Percentiles rank a stretch among this genome's conserved stretches.
phyloP scores from a whole-genome alignment of 2,797 vertebrate species.

The Erethizon dorsatum region DNA sequence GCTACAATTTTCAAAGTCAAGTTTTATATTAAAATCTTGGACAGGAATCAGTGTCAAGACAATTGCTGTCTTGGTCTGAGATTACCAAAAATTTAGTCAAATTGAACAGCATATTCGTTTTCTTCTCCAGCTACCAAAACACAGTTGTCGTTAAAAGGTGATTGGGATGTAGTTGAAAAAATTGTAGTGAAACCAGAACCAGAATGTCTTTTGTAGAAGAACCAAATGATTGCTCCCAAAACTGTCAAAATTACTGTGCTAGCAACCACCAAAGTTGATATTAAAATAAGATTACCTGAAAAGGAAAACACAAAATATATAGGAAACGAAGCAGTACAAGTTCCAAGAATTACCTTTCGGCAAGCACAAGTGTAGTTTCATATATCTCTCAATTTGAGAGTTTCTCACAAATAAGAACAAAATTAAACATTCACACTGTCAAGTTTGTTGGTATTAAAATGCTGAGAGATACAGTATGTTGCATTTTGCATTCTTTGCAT shows the following conservation, averaged over 20 bases:
- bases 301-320: slow-evolving; percentile 65
- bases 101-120: slow-evolving; percentile 86
- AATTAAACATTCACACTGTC: background rate
- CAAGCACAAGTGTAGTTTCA: background rate
- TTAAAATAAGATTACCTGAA: slow-evolving; percentile 86
- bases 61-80: slow-evolving; percentile 31
- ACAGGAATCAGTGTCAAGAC: slow-evolving; percentile 5
- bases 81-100: slow-evolving; percentile 68
- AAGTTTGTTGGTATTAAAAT: slow-evolving; percentile 28
- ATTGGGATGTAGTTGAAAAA: slow-evolving; percentile 90
- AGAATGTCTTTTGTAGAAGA: slow-evolving; percentile 89
- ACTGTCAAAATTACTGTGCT: slow-evolving; percentile 91
- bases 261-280: slow-evolving; percentile 90
- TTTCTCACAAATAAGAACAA: slow-evolving; percentile 31
- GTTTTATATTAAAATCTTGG: slow-evolving; percentile 64
- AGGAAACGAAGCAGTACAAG: background rate
- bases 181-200: slow-evolving; percentile 89
- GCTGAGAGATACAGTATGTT: background rate
- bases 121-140: slow-evolving; percentile 93
- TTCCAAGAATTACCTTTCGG: background rate
- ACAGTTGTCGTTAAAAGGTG: slow-evolving; percentile 90
- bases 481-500: background rate
- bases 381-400: background rate
- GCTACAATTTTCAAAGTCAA: slow-evolving; percentile 8
- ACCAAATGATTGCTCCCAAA: slow-evolving; percentile 92